These are phyloP conservation scores for Momotus momota DNA, from an alignment of 2,797 vertebrate genomes.

Conservation along the genomic window DNA sequence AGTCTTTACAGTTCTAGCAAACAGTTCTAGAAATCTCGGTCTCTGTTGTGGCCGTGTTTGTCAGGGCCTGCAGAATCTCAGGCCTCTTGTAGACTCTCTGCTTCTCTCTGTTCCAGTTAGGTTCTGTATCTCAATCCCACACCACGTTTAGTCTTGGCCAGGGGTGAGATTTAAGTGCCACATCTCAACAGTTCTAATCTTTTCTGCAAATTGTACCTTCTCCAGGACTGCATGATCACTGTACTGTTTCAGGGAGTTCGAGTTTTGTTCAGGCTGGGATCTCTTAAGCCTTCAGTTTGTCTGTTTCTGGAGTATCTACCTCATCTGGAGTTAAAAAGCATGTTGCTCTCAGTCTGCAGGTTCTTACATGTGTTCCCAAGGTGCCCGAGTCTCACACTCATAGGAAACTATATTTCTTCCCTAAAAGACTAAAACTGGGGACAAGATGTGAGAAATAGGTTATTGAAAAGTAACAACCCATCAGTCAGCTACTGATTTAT, in stretches of 20 bases:
- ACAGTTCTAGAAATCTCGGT: neutral
- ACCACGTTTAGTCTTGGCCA: neutral
- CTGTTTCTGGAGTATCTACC: neutral
- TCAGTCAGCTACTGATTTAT: neutral
- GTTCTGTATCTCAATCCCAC: neutral
- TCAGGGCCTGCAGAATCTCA: neutral
- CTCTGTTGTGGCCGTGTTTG: neutral
- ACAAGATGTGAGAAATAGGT: neutral
- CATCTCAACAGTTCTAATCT: neutral
- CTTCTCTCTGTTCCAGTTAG: neutral
- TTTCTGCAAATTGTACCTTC: neutral
- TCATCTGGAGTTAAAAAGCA: neutral
- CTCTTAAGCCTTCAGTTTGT: neutral
- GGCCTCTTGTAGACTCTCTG: neutral
- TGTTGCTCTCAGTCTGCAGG: neutral
- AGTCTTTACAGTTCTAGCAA: neutral
- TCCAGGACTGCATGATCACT: neutral
- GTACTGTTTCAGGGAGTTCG: neutral
- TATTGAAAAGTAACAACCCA: neutral
- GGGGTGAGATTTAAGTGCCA: neutral
- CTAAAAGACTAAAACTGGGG: neutral
- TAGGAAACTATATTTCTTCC: neutral
- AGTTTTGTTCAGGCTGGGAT: neutral
- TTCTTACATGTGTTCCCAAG: neutral
- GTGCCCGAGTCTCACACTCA: neutral